Conservation (phyloP, 2,888 invertebrate genomes). For the Drosophila tanythrix region DNA sequence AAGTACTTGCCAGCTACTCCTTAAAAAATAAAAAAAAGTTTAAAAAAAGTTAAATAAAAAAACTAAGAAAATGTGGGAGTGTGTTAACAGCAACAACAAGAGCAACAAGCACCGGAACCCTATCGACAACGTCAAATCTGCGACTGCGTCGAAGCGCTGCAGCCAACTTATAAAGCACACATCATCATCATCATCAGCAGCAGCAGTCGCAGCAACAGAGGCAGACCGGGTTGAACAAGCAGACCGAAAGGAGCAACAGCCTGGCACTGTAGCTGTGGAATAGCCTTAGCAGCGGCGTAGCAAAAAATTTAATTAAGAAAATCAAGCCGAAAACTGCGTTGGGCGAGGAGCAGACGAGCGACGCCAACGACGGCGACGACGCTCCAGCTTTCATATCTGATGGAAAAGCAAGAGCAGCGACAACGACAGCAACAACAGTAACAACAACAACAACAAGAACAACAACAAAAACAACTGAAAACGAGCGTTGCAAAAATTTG, state of each 20-base stretch:
- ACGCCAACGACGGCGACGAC: slow-evolving; percentile 66
- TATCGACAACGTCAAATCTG: slow-evolving; percentile 71
- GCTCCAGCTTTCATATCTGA: slow-evolving; percentile 81
- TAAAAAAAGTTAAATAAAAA: slow-evolving; percentile 8
- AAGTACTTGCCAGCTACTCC: slow-evolving; percentile 37
- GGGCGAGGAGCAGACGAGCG: slow-evolving; percentile 63
- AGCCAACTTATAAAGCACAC: slow-evolving; percentile 75
- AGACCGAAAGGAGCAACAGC: slow-evolving; percentile 42
- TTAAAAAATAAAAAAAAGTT: slow-evolving; percentile 18
- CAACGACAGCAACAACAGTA: slow-evolving; percentile 53
- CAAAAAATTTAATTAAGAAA: slow-evolving; percentile 82
- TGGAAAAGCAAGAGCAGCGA: slow-evolving; percentile 74
- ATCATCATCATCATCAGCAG: slow-evolving; percentile 68
- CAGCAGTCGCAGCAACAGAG: slow-evolving; percentile 32
- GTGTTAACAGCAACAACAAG: slow-evolving; percentile 77
- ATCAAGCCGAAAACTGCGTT: slow-evolving; percentile 79
- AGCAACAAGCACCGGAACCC: slow-evolving; percentile 57
- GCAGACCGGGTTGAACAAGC: slow-evolving; percentile 50
- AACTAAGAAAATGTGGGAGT: slow-evolving; percentile 69
- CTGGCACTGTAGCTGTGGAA: slow-evolving; percentile 39
- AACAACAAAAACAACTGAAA: slow-evolving; percentile 59
- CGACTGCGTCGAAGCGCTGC: slow-evolving; percentile 66
- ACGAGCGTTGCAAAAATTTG: slow-evolving; percentile 78
- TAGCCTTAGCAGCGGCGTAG: slow-evolving; percentile 77
- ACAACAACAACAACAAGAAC: slow-evolving; percentile 45